Base-by-base conservation (phyloP, 2,888 invertebrate species). In the Leistus spinibarbis region DNA sequence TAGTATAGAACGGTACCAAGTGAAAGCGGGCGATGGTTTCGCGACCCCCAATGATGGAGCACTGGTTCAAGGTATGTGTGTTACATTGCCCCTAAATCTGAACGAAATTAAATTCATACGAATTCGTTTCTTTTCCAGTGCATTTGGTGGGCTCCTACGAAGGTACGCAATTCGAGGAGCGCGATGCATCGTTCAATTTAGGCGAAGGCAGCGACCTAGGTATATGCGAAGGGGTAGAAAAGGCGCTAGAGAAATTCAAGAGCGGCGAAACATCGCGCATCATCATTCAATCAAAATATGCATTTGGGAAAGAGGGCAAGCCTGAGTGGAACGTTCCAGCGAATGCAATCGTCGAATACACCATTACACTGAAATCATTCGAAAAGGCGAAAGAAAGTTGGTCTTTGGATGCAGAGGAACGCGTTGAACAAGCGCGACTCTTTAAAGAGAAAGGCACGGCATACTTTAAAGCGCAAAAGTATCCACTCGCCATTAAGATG, bases 381-480 rank as follows among this genome's bases (percentile, higher is more conserved):
- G 97, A 97, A 85, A 93, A 93, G 89, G 90, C 90, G 0, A 93
- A 93, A 79, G 94, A 95, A 79, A 85, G 88, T 63, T 98, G 97
- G 97, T 90, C 93, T 60, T 88, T 98, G 87, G 92, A 94, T 76
- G 88, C 89, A 0, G 85, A 87, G 0, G 95, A 98, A 84, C 95
- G 94, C 83, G 79, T 98, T 4, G 93, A 93, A 75, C 94, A 95
- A 82, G 91, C 95, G 0, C 91, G 92, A 83, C 86, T 93, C 13
- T 92, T 91, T 78, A 99, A 99, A 86, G 93, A 94, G 77, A 97
- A 95, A 82, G 99, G 98, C 63, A 98, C 96, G 0, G 89, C 90
- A 65, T 97, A 95, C 84, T 96, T 97, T 82, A 96, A 96, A 85
- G 89, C 88, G 0, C 91, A 89, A 76, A 96, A 97, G 83, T 92